A percentile compares a stretch with the other conserved stretches of the same genome.
These are phyloP conservation scores for Gallirallus australis DNA, from an alignment of 2,797 vertebrate species.

Conservation along the genomic window DNA sequence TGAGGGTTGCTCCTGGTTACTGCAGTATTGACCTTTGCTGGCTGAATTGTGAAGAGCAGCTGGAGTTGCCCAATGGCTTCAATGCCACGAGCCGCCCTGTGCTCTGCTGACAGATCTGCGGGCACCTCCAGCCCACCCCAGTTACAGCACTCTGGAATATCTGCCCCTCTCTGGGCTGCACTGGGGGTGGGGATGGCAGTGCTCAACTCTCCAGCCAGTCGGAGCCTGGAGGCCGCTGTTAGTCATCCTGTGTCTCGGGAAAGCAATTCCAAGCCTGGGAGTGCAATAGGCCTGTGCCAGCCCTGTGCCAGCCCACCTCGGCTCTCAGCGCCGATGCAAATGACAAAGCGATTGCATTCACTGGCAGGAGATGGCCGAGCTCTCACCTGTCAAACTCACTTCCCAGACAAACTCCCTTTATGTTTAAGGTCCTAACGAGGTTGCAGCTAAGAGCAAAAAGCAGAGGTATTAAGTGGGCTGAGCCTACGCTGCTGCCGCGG, in stretches of 20 bases:
- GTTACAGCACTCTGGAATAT: neutral
- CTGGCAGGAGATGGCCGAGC: neutral
- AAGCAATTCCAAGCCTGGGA: neutral
- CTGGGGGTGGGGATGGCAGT: neutral
- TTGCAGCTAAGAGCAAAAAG: neutral
- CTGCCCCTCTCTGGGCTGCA: neutral
- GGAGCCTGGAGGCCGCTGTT: neutral
- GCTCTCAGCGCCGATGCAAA: rapidly evolving
- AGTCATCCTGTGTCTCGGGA: neutral
- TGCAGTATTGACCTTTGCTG: neutral
- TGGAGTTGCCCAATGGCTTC: rapidly evolving
- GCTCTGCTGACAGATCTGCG: rapidly evolving
- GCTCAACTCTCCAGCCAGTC: neutral
- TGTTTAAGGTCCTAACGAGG: too few species aligned
- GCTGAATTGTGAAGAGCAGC: neutral
- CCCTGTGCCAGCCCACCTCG: too few species aligned
- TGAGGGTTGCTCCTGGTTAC: neutral
- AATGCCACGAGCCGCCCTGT: neutral
- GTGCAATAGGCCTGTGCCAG: too few species aligned
- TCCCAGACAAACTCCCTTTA: rapidly evolving
- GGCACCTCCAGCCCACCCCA: neutral
- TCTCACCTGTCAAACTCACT: neutral
- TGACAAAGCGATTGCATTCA: neutral
- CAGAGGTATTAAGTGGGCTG: neutral
- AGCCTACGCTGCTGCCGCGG: neutral